Conservation (phyloP, 2,888 invertebrate genomes). For the Diaprepes abbreviatus region DNA sequence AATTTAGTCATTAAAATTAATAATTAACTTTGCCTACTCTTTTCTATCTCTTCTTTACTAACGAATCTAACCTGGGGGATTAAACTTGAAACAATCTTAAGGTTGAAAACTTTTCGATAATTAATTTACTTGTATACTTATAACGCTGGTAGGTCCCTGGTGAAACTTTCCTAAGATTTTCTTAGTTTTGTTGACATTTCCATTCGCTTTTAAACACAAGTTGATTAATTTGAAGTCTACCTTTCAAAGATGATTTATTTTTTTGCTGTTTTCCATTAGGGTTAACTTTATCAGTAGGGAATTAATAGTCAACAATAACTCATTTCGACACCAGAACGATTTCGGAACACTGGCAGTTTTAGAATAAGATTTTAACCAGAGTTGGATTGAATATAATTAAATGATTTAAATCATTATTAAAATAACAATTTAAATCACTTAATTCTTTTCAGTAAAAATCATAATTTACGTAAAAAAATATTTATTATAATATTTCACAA, state of each 20-base stretch:
- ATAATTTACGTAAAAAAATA: too few relatives aligned
- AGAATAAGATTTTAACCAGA: too few relatives aligned
- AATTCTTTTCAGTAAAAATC: too few relatives aligned
- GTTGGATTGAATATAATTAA: too few relatives aligned
- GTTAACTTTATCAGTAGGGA: neutral
- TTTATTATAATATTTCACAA: too few relatives aligned
- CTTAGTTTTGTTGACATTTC: constrained; percentile 12
- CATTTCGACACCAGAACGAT: too few relatives aligned
- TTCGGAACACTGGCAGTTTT: too few relatives aligned
- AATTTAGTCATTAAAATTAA: constrained; percentile 14
- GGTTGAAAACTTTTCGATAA: constrained; percentile 19
- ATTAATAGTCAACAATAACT: neutral
- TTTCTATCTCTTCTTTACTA: constrained; percentile 15
- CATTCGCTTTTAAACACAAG: constrained; percentile 6
- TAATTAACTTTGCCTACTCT: constrained; percentile 10
- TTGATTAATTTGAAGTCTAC: constrained; percentile 10
- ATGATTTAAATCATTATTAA: too few relatives aligned
- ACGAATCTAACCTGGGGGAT: neutral
- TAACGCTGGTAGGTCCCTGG: neutral
- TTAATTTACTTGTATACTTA: constrained; percentile 21
- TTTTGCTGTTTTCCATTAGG: neutral
- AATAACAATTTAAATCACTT: too few relatives aligned
- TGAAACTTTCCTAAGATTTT: constrained; percentile 4
- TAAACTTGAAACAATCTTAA: constrained; percentile 21
- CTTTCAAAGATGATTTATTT: neutral